Percentiles rank a stretch among this genome's conserved stretches.
Evolutionary conservation across 2,113 vertebrate species (phyloP).

Genomic region (Lampris incognitus): DNA sequence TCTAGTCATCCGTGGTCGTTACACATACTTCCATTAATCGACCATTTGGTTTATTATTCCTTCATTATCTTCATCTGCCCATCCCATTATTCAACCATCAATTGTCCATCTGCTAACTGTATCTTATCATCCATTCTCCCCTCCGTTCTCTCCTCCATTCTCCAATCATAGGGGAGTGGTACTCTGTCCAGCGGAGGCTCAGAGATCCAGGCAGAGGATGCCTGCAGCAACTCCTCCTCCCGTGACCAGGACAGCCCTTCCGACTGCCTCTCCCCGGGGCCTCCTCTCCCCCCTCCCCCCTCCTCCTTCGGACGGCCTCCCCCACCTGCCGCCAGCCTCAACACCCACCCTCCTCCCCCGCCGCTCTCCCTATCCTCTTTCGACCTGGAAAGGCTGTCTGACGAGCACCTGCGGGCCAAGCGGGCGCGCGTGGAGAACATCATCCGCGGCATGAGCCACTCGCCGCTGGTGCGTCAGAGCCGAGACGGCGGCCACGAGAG

Average conservation of each 20-base stretch:
- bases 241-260: slow-evolving; percentile 92
- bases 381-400: slow-evolving; percentile 95
- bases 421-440: slow-evolving; percentile 98
- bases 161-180: slow-evolving; percentile 80
- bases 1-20: no score
- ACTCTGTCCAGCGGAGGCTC: slow-evolving; percentile 97
- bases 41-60: no score
- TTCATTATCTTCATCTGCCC: background rate
- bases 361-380: slow-evolving; percentile 89
- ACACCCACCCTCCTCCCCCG: slow-evolving; percentile 85
- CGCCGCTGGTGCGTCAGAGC: slow-evolving; percentile 90
- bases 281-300: slow-evolving; percentile 72
- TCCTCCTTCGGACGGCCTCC: slow-evolving; percentile 86
- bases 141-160: background rate
- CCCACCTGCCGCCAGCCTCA: slow-evolving; percentile 39
- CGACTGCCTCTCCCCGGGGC: slow-evolving; percentile 96
- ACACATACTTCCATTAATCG: no score
- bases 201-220: slow-evolving; percentile 96
- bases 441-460: slow-evolving; percentile 99
- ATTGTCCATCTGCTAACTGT: background rate
- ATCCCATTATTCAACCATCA: background rate
- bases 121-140: slow-evolving; percentile 2
- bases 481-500: slow-evolving; percentile 54
- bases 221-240: slow-evolving; percentile 95
- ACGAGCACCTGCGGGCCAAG: slow-evolving; percentile 98